Base-by-base conservation (phyloP, 2,113 vertebrate species). In the Aldabrachelys gigantea region DNA sequence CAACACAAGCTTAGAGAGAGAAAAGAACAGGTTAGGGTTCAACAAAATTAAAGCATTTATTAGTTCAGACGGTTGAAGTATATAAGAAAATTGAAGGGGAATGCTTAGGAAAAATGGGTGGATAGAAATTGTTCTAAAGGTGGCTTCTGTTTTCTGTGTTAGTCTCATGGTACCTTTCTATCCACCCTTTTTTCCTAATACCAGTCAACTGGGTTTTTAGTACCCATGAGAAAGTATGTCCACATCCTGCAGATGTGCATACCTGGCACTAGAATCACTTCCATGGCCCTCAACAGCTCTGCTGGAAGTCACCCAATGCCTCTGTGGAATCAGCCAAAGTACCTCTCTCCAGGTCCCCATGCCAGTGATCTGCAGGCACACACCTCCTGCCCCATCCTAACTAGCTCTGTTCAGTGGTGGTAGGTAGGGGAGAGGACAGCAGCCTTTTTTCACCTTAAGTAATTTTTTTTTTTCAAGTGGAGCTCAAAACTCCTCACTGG, bases 281-380 rank as follows among this genome's bases (percentile, higher is more conserved):
- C 92, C 82, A 47, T 79, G 80, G n/a, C 1, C 69, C 80, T 84
- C 85, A 84, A 79, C 13, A 38, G 4, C 78, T 75, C 69, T 27
- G 54, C 25, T 54, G 1, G 2, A 47, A 57, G 52, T 29, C 1
- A 14, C 86, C 76, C 0, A 0, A 69, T 0, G 0, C 72, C 41
- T 29, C 0, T 0, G 78, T 49, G 81, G 25, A 91, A 75, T 84
- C 91, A 89, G 83, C 53, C 80, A 57, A 52, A 0, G 1, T 84
- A 62, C 59, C 62, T 90, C 92, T 79, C 84, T 84, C 65, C 49
- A 83, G 38, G 4, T 25, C 78, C 82, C 59, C 1, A 4, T 25
- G 69, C 80, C n/a, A 91, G 79, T 2, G 57, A 85, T 38, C 83
- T 75, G 4, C 52, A 53, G 5, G 13, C 19, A 38, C 25, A 85